Evolutionary conservation across 2,797 vertebrate genomes (phyloP).

Genomic region (Cossypha polioptera): DNA sequence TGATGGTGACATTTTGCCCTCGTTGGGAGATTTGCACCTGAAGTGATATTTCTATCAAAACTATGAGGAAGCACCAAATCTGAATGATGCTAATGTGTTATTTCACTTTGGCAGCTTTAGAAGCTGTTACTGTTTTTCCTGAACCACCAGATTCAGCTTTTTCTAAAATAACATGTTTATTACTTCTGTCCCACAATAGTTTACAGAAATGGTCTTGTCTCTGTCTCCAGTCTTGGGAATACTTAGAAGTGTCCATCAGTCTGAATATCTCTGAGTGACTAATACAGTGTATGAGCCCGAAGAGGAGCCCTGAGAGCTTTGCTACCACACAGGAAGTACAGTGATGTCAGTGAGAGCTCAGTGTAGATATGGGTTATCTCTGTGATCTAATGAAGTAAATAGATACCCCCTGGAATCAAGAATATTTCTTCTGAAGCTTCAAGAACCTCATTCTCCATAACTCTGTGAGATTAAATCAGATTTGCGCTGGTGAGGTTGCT

Average conservation of each 20-base stretch:
- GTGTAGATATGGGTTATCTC: background rate
- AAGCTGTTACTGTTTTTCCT: background rate
- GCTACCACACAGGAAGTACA: background rate
- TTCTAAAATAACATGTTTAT: background rate
- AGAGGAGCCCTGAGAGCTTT: background rate
- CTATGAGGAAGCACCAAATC: background rate
- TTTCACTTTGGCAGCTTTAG: background rate
- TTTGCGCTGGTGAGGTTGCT: background rate
- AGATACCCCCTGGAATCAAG: background rate
- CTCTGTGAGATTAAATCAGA: background rate
- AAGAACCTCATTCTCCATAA: background rate
- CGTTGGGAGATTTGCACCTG: background rate
- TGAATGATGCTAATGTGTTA: background rate
- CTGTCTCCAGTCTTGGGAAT: background rate
- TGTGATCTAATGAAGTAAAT: background rate
- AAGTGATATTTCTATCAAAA: background rate
- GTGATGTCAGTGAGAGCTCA: background rate
- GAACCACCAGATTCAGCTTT: background rate
- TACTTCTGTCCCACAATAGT: background rate
- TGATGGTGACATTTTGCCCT: background rate
- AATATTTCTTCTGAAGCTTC: background rate
- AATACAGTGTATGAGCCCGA: background rate
- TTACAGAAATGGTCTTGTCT: background rate
- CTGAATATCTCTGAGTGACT: background rate
- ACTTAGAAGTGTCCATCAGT: background rate